Base-by-base conservation (phyloP, 37 sponge, comb jelly and placozoan species). In the Aplysina aerophoba region DNA sequence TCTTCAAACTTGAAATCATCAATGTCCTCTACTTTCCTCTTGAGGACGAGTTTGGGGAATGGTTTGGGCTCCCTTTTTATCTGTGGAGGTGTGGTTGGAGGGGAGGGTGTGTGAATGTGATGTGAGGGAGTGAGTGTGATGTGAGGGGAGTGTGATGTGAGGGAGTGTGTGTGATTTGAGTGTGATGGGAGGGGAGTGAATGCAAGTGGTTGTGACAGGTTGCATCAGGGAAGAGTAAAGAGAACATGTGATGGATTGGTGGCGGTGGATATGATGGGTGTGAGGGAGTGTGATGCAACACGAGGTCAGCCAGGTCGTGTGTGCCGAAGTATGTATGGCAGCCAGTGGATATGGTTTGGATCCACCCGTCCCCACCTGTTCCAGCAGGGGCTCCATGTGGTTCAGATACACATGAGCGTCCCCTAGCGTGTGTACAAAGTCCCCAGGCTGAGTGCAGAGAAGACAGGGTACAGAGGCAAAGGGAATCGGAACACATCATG, bases 361-460 rank as follows among this genome's bases (percentile, higher is more conserved):
- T 28, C 27, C 21, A 30, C 65, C 65, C 39, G 14, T 34, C 33
- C 62, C 13, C 27, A 96, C 93, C 93, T 97, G 97, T 87, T 84
- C 81, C 40, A 83, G 59, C 55, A 98, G 91, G 8, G 99, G 93
- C 3, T 94, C 93, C 79, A 98, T 82, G 77, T 98, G 99, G 80
- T 98, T 98, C 38, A 81, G 58, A 75, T 98, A 98, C 33, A 98
- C 93, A 83, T 98, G 99, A 13, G 99, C 99, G 61, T 93, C 93
- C 3, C 90, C 93, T 0, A 93, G 57, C 24, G 88, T 92, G 67
- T 92, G 92, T 5, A 95, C 86, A 85, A 91, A 91, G 60, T 92
- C 95, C 31, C 95, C 95, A 77, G 95, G 90, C 95, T 92, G 65
- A 11, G 59, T n/a, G n/a, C n/a, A 17, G 55, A 75, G 78, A 34